phyloP scores from a whole-genome alignment of 2,113 vertebrate genomes.

The Mesocricetus auratus region DNA sequence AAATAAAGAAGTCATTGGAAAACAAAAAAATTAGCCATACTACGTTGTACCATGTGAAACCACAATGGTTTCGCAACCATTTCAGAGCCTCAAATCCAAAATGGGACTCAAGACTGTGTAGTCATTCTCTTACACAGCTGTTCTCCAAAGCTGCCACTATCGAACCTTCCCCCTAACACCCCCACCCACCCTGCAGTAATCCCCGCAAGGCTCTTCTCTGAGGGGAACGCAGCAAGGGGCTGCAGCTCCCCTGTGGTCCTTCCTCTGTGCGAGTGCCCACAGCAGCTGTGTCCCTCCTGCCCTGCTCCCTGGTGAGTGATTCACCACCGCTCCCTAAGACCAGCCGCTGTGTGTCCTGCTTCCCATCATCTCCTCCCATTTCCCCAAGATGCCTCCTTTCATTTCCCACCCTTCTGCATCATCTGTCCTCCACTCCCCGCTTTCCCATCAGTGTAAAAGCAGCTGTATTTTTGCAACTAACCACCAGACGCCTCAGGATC shows the following conservation, averaged over 20 bases:
- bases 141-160: neutral
- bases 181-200: neutral
- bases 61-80: too few species aligned
- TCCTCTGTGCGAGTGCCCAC: neutral
- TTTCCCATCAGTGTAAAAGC: constrained; percentile 22
- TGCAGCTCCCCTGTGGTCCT: neutral
- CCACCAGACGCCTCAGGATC: neutral
- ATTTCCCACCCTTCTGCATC: neutral
- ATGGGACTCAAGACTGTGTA: neutral
- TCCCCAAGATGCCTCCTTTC: neutral
- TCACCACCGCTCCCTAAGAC: neutral
- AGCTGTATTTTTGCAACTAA: neutral
- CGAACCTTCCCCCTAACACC: neutral
- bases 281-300: neutral
- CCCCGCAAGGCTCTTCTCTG: neutral
- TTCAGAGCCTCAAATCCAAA: neutral
- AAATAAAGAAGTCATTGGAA: neutral
- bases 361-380: neutral
- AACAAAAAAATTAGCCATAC: neutral
- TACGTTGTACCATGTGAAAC: constrained; percentile 9
- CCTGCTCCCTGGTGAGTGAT: neutral
- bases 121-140: neutral
- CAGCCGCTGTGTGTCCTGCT: neutral
- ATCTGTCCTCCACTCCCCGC: neutral
- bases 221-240: neutral